Evolutionary conservation across 2,797 vertebrate genomes (phyloP), one percentile per base, ranked within the genome.

Genomic region (Trichosurus vulpecula): DNA sequence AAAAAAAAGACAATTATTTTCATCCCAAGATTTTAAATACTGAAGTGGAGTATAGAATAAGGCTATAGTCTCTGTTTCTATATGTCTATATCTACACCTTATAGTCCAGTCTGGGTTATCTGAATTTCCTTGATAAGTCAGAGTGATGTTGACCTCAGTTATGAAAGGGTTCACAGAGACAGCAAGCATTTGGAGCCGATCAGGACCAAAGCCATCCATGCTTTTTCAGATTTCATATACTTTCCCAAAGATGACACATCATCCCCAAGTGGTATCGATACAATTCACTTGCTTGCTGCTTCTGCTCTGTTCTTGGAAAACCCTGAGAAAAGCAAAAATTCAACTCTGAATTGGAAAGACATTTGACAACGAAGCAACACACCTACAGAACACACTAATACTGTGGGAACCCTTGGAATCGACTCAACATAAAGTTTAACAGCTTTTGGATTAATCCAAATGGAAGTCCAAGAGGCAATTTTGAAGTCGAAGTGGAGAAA

Each of bases 201-300:
- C 6, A 54, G 47, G 31, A 51, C 12, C 0, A 0, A 25, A 4
- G 29, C 0, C 27, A 0, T 13, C 41, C 16, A 4, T 12, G 14
- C 30, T 90, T 90, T 90, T 57, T 56, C 94, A 91, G 3, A 30
- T 92, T 52, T 0, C 35, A n/a, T 0, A 4, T 0, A 19, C 6
- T 51, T 0, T 29, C 54, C 41, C 66, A 47, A 3, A 3, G 41
- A 1, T 52, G 5, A 92, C 92, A 27, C 8, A 92, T 87, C 52
- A 2, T 87, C 22, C 9, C 41, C 41, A 47, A 87, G 9, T 74
- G 6, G 0, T 29, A 8, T 30, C 41, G 35, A 29, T 41, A n/a
- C 27, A 41, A 51, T n/a, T 51, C 13, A 22, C 4, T 52, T 61
- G 91, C 92, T 13, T 35, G 11, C 56, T 81, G 47, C n/a, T 89